phyloP scores from a whole-genome alignment of 2,113 vertebrate genomes.

The Porphyrio hochstetteri region DNA sequence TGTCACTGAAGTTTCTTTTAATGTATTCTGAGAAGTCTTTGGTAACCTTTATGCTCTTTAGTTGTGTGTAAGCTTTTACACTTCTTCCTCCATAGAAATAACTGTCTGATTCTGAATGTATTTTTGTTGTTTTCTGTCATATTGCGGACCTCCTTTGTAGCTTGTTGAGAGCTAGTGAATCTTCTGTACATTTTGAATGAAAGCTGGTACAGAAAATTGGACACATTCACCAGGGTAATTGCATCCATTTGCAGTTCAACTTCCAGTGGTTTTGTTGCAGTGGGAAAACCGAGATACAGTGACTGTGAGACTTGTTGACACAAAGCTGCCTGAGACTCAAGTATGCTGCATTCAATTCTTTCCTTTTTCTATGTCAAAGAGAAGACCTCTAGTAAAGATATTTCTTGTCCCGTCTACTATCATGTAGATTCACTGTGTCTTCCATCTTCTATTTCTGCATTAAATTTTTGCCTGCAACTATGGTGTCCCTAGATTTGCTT shows the following conservation, averaged over 20 bases:
- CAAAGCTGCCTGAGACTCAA: neutral
- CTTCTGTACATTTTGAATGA: constrained; percentile 29
- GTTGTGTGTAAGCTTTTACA: neutral
- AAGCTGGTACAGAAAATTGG: constrained; percentile 38
- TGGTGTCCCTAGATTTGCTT: neutral
- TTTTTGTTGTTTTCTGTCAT: constrained; percentile 23
- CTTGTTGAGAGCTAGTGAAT: constrained; percentile 21
- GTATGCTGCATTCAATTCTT: neutral
- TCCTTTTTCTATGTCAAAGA: neutral
- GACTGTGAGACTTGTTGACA: neutral
- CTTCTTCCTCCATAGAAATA: constrained; percentile 18
- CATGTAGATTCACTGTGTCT: neutral
- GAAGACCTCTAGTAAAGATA: neutral
- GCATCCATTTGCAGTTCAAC: constrained; percentile 40
- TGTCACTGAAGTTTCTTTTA: constrained; percentile 17
- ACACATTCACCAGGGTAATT: constrained; percentile 26
- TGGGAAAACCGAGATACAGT: neutral
- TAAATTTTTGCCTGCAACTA: neutral
- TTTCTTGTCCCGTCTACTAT: neutral
- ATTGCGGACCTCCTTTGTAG: neutral
- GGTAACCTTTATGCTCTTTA: constrained; percentile 1
- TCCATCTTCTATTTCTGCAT: neutral
- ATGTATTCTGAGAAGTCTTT: constrained; percentile 36
- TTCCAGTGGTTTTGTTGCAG: constrained; percentile 15
- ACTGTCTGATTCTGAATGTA: neutral